These are phyloP conservation scores for Actinernus sp. DNA, from an alignment of 92 coral and sea anemone genomes.

Conservation along the genomic window DNA sequence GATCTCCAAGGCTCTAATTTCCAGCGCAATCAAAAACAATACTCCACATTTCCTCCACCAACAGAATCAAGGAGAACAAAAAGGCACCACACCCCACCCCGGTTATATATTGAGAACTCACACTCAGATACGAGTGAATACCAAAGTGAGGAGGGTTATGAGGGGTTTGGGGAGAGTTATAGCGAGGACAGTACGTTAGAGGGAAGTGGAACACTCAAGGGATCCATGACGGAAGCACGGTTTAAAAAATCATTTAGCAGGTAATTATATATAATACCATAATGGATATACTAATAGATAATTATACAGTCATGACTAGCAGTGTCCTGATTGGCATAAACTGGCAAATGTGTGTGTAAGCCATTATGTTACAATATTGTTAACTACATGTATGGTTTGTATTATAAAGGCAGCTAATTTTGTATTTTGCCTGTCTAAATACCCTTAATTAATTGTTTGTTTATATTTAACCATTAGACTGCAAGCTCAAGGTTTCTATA, in stretches of 20 bases:
- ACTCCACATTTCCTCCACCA: constrained; percentile 94
- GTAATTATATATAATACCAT: neutral
- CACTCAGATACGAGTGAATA: constrained; percentile 97
- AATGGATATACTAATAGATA: neutral
- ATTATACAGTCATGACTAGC: too few species aligned
- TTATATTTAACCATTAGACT: too few species aligned
- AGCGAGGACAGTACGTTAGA: constrained; percentile 83
- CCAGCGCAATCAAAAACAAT: constrained; percentile 81
- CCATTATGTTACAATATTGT: too few species aligned
- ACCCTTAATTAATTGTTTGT: neutral
- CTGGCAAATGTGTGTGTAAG: too few species aligned
- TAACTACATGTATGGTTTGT: too few species aligned
- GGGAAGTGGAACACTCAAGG: constrained; percentile 58
- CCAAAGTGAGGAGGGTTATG: constrained; percentile 96
- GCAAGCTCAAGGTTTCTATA: too few species aligned
- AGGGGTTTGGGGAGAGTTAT: constrained; percentile 83
- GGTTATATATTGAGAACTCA: constrained; percentile 45
- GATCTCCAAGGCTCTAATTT: constrained; percentile 68
- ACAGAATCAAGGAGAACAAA: constrained; percentile 57
- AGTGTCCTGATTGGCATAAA: too few species aligned
- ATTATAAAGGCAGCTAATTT: too few species aligned
- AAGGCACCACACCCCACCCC: constrained; percentile 76
- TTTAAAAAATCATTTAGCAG: constrained; percentile 37
- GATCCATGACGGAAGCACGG: constrained; percentile 6
- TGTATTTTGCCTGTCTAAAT: too few species aligned